A percentile compares a stretch with the other conserved stretches of the same genome.
phyloP scores from a whole-genome alignment of 2,888 invertebrate genomes.

The Smittia aterrima region DNA sequence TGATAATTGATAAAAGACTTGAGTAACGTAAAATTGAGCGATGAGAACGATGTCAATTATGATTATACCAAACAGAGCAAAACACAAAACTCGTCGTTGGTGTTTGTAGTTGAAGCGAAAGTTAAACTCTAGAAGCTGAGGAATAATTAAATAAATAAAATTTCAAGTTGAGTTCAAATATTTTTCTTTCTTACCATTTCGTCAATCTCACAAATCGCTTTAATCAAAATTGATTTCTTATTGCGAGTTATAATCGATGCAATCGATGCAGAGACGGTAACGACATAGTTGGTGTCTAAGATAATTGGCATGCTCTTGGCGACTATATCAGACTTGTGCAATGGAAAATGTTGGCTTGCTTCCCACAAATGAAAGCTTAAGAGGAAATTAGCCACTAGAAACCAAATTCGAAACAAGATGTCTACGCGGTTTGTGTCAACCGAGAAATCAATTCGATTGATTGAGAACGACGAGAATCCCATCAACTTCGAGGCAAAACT shows the following conservation, averaged over 20 bases:
- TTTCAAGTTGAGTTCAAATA: neutral
- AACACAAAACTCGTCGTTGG: neutral
- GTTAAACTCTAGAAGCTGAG: neutral
- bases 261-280: neutral
- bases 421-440: neutral
- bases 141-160: neutral
- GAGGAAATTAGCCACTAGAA: neutral
- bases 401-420: neutral
- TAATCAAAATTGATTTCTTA: neutral
- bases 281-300: neutral
- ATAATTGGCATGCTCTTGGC: neutral
- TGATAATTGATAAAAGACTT: neutral
- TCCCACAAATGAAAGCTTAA: neutral
- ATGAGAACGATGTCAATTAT: neutral
- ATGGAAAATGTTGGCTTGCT: neutral
- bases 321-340: neutral
- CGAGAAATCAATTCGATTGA: neutral
- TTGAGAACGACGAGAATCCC: neutral
- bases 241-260: neutral
- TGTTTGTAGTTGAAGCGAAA: neutral
- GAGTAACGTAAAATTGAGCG: neutral
- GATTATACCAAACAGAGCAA: neutral
- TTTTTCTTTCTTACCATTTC: slow-evolving; percentile 7
- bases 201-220: neutral
- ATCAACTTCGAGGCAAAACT: neutral